These are phyloP conservation scores for Hippocampus zosterae DNA, from an alignment of 2,113 vertebrate species.

Conservation along the genomic window DNA sequence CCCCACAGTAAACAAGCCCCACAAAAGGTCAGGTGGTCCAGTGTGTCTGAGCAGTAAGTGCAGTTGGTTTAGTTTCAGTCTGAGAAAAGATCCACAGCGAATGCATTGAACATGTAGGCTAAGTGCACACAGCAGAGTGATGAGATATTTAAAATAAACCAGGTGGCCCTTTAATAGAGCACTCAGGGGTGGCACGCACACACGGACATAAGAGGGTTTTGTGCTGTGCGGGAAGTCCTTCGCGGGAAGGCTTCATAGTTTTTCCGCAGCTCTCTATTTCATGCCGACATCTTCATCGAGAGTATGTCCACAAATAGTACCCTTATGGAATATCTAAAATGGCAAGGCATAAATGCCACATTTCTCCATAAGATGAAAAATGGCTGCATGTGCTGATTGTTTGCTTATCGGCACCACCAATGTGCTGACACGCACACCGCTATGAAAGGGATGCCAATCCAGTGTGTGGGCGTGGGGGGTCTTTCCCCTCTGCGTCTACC, in stretches of 20 bases:
- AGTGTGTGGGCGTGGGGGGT: neutral
- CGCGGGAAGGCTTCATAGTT: neutral
- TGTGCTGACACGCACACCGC: neutral
- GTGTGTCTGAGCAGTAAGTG: neutral
- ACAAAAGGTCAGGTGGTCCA: neutral
- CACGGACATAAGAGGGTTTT: conserved; percentile 1
- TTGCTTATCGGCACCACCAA: neutral
- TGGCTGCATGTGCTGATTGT: neutral
- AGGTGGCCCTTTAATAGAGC: conserved; percentile 43
- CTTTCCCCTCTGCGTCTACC: neutral
- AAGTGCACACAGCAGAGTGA: conserved; percentile 50
- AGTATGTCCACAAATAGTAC: conserved; percentile 1
- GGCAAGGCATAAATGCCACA: neutral
- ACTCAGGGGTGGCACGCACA: conserved; percentile 23
- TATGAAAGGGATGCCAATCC: neutral
- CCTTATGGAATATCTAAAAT: neutral
- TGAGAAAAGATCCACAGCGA: conserved; percentile 15
- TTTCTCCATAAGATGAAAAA: neutral
- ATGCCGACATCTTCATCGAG: conserved; percentile 8
- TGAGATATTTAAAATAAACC: conserved; percentile 60
- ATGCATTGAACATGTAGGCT: conserved; percentile 45
- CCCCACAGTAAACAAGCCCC: neutral
- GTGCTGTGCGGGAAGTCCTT: neutral
- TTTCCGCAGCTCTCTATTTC: neutral
- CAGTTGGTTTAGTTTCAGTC: neutral